Conservation (phyloP, 2,797 vertebrate genomes). For the Myioborus melanocephalus region DNA sequence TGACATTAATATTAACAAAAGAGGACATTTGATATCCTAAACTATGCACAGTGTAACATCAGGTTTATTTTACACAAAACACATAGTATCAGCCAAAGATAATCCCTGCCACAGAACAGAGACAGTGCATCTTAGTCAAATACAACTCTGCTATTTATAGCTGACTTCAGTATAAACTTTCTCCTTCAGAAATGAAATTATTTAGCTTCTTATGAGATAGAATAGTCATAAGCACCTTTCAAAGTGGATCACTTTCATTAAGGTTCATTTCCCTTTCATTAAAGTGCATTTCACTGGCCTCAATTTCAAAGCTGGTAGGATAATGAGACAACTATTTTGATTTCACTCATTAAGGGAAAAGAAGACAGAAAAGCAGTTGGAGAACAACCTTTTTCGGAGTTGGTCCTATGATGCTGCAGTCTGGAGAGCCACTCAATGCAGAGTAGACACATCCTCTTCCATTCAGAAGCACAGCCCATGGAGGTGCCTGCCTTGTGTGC, state of each 20-base stretch:
- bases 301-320: neutral
- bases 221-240: neutral
- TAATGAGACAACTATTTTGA: neutral
- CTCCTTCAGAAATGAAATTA: neutral
- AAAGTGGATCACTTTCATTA: neutral
- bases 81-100: constrained; percentile 19
- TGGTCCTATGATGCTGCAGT: rapidly evolving
- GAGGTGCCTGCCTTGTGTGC: neutral
- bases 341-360: neutral
- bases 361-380: neutral
- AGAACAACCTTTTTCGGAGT: neutral
- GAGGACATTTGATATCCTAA: neutral
- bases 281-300: neutral
- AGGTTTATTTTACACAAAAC: constrained; percentile 20
- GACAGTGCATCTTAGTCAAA: constrained; percentile 5
- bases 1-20: constrained; percentile 26
- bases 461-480: rapidly evolving
- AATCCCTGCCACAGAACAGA: neutral
- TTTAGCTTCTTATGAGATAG: neutral
- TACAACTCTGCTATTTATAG: constrained; percentile 29
- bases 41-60: neutral
- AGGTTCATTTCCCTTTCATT: neutral
- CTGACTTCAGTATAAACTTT: constrained; percentile 6
- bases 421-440: neutral
- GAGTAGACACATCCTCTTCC: neutral